phyloP scores from a whole-genome alignment of 92 coral and sea anemone species.

The Nematostella vectensis region DNA sequence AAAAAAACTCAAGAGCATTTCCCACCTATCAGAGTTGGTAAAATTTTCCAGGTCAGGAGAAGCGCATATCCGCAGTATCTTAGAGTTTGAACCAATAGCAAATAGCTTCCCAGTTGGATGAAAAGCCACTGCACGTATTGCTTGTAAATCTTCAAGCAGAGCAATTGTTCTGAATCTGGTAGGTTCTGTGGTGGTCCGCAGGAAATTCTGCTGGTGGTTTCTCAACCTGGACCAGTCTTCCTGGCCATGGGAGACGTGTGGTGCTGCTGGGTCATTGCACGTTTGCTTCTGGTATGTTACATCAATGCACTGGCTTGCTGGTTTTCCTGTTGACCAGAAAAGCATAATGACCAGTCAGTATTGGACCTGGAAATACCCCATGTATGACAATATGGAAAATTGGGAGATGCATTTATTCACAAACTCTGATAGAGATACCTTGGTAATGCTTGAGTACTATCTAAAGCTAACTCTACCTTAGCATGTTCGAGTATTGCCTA shows the following conservation, averaged over 20 bases:
- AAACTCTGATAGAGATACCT: too few relatives aligned
- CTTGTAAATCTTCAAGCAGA: constrained; percentile 78
- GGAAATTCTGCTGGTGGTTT: constrained; percentile 37
- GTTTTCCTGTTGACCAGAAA: constrained; percentile 4
- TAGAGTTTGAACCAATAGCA: constrained; percentile 93
- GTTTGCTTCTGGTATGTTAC: constrained; percentile 55
- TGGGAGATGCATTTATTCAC: too few relatives aligned
- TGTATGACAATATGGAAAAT: too few relatives aligned
- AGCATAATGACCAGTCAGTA: not conserved
- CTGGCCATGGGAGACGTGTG: constrained; percentile 1
- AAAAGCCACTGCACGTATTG: constrained; percentile 86
- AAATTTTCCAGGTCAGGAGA: constrained; percentile 34
- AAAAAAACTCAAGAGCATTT: too few relatives aligned
- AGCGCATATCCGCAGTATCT: constrained; percentile 72
- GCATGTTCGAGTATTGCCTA: too few relatives aligned
- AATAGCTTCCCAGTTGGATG: constrained; percentile 82
- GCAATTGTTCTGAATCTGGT: constrained; percentile 61
- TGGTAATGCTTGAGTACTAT: too few relatives aligned
- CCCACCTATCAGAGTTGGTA: constrained; percentile 77
- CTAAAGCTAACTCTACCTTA: too few relatives aligned
- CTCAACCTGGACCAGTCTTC: constrained; percentile 7
- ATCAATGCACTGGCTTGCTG: constrained; percentile 17
- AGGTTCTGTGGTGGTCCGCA: constrained; percentile 40
- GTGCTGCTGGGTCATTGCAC: constrained; percentile 22
- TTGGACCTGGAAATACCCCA: too few relatives aligned